These are phyloP conservation scores for Liodrosophila aerea DNA, from an alignment of 2,888 invertebrate species.

Conservation along the genomic window DNA sequence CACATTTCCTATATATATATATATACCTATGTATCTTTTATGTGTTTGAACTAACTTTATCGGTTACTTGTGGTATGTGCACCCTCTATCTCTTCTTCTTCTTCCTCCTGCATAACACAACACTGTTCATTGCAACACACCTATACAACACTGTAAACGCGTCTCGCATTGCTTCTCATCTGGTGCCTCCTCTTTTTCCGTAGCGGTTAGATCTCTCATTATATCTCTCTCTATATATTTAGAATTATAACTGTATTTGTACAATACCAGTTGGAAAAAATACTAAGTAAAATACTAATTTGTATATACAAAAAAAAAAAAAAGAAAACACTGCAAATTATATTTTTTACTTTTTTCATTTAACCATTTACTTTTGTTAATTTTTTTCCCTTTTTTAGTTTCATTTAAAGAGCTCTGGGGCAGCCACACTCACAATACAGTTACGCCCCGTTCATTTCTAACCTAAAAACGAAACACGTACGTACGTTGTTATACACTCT, in stretches of 20 bases:
- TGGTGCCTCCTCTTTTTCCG: constrained; percentile 37
- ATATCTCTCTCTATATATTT: constrained; percentile 9
- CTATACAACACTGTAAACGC: constrained; percentile 9
- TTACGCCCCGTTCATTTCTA: constrained; percentile 40
- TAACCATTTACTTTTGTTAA: constrained; percentile 11
- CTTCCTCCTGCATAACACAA: constrained; percentile 33
- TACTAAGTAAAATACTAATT: constrained; percentile 35
- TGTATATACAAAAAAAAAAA: constrained; percentile 8
- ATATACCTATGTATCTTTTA: constrained; percentile 8
- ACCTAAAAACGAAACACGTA: constrained; percentile 21
- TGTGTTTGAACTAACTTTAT: constrained; percentile 20
- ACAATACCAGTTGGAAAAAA: constrained; percentile 29
- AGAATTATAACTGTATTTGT: constrained; percentile 26
- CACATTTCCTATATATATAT: not conserved
- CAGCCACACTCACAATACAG: constrained; percentile 27
- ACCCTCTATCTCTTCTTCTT: constrained; percentile 9
- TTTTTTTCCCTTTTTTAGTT: constrained; percentile 43
- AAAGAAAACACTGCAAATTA: constrained; percentile 16
- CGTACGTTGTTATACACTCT: constrained; percentile 43
- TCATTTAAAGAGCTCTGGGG: constrained; percentile 46
- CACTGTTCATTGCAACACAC: constrained; percentile 21
- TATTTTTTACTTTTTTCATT: constrained; percentile 20
- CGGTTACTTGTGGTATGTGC: constrained; percentile 26
- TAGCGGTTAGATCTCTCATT: constrained; percentile 33
- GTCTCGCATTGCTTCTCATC: constrained; percentile 38